These are phyloP conservation scores for Sebastes goodei DNA, from an alignment of 2,797 vertebrate genomes.

Conservation along the genomic window DNA sequence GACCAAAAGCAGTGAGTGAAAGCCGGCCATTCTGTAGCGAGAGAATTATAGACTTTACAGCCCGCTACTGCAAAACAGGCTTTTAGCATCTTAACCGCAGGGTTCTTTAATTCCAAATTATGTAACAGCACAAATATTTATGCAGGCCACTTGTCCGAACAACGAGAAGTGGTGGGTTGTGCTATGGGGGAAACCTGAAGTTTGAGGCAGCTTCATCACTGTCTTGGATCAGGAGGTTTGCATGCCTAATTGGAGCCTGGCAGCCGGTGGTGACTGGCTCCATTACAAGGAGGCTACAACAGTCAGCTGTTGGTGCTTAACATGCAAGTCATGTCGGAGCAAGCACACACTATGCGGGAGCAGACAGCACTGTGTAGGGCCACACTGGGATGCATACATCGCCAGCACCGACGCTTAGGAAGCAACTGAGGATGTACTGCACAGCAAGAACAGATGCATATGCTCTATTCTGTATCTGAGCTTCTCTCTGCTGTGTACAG, in stretches of 20 bases:
- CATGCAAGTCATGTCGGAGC: slow-evolving; percentile 70
- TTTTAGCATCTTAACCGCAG: slow-evolving; percentile 26
- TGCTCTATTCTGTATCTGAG: neutral
- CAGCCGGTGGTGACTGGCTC: slow-evolving; percentile 68
- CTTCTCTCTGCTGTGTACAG: neutral
- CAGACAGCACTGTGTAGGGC: slow-evolving; percentile 31
- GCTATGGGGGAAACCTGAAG: slow-evolving; percentile 13
- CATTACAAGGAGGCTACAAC: slow-evolving; percentile 68
- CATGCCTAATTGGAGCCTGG: slow-evolving; percentile 76
- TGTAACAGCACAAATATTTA: slow-evolving; percentile 36
- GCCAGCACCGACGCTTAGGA: neutral
- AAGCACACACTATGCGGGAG: slow-evolving; percentile 61
- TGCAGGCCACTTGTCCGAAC: neutral
- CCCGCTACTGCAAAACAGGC: slow-evolving; percentile 38
- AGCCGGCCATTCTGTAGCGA: slow-evolving; percentile 30
- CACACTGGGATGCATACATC: slow-evolving; percentile 31
- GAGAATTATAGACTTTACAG: slow-evolving; percentile 42
- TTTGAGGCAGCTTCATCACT: slow-evolving; percentile 44
- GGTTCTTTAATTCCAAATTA: slow-evolving; percentile 39
- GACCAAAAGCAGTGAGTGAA: slow-evolving; percentile 35
- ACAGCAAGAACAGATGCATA: neutral
- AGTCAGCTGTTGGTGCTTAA: slow-evolving; percentile 77
- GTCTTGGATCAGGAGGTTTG: slow-evolving; percentile 64
- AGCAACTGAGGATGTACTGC: neutral
- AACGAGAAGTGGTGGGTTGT: slow-evolving; percentile 2